phyloP scores from a whole-genome alignment of 1,140 invertebrate species.

The Samia ricini region DNA sequence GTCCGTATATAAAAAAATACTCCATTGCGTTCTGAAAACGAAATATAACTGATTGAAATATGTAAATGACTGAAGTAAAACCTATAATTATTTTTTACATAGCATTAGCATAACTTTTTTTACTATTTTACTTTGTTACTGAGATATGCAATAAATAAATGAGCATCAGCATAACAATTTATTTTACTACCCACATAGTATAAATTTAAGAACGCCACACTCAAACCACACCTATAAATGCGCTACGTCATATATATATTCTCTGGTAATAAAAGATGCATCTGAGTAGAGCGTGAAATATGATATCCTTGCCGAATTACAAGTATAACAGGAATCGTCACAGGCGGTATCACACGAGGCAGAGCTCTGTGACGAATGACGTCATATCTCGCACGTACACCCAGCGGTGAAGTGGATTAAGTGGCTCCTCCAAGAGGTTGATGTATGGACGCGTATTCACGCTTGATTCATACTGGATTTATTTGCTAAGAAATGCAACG shows the following conservation, averaged over 20 bases:
- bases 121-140: too few relatives aligned
- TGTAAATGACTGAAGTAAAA: too few relatives aligned
- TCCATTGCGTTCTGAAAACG: too few relatives aligned
- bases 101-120: too few relatives aligned
- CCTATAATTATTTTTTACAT: too few relatives aligned
- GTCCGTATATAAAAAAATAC: too few relatives aligned
- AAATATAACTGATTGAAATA: too few relatives aligned
- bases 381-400: constrained; percentile 58
- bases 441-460: constrained; percentile 26
- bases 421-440: constrained; percentile 27
- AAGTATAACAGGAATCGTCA: constrained; percentile 36
- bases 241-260: not conserved
- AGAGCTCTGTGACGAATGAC: constrained; percentile 53
- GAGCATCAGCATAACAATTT: too few relatives aligned
- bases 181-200: too few relatives aligned
- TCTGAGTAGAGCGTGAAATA: constrained; percentile 18
- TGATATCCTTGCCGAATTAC: constrained; percentile 40
- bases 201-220: not conserved
- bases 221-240: not conserved
- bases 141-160: too few relatives aligned
- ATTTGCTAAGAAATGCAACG: not conserved
- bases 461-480: constrained; percentile 7
- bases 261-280: not conserved
- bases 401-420: constrained; percentile 55
- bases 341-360: constrained; percentile 26